Evolutionary conservation across 2,888 invertebrate genomes (phyloP).

Genomic region (Pseudococcus jackbeardsleyi): DNA sequence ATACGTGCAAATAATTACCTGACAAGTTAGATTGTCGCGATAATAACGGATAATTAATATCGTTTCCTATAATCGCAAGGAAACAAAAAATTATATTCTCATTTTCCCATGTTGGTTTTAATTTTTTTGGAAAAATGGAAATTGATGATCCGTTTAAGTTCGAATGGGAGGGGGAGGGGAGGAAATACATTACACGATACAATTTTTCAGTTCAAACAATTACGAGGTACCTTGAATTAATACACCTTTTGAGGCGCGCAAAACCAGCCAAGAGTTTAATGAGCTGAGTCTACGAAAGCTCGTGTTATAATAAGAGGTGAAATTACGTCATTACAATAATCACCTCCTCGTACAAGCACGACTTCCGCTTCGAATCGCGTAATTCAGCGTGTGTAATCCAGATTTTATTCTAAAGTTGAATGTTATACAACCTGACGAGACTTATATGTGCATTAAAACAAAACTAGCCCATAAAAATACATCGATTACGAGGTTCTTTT

Average conservation of each 20-base stretch:
- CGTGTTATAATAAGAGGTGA: background rate
- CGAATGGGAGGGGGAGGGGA: too few species aligned
- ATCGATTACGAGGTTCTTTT: background rate
- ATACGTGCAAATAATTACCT: background rate
- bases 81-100: background rate
- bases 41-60: background rate
- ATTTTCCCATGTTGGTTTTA: background rate
- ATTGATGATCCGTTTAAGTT: background rate
- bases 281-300: constrained; percentile 32
- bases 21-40: background rate
- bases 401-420: background rate
- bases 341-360: background rate
- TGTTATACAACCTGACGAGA: background rate
- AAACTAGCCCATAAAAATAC: background rate
- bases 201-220: background rate
- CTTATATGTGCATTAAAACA: background rate
- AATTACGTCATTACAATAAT: constrained; percentile 36
- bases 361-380: constrained; percentile 46
- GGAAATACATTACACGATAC: background rate
- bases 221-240: too few species aligned
- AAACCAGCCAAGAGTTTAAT: constrained; percentile 6
- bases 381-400: constrained; percentile 22
- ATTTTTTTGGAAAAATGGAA: background rate
- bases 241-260: background rate
- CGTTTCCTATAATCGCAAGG: background rate